Evolutionary conservation across 2,888 invertebrate genomes (phyloP), one percentile per base, ranked within the genome.

Genomic region (Tenthredo notha): DNA sequence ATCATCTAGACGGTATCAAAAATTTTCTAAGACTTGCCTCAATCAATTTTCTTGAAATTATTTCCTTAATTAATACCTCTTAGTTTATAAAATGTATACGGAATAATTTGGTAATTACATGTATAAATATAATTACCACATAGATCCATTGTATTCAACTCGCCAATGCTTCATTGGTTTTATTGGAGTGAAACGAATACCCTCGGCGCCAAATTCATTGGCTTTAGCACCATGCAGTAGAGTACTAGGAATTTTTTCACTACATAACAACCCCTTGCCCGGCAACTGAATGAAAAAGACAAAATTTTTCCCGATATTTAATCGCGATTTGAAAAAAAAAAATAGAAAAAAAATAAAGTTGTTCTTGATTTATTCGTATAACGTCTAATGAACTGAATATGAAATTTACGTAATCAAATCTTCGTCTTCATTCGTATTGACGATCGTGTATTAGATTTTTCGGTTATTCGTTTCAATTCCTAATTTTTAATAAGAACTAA

Each of bases 91-190:
- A n/a, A n/a, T n/a, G 37, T 37, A 18, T 72, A 40, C 15, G 33
- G 7, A 37, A 72, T n/a, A 37, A 37, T 18, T 37, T 40, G 40
- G 37, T 43, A 74, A 74, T 40, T 74, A 43, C 1, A 74, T 29
- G 7, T 37, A 37, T 7, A 77, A 54, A 54, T 54, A 21, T 18
- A 80, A 91, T 91, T 88, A 95, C 95, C 95, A 95, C 95, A 97
- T 95, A 88, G 95, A 94, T 10, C 97, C 98, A 70, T 95, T 94
- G 91, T 96, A 98, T 3, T 94, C 92, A 0, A 98, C 90, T 21
- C 94, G 94, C 98, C 98, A 98, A 67, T 94, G 94, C 88, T 95
- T 95, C 97, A 98, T 97, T 0, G 97, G 95, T 85, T 95, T 95
- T 0, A 96, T 93, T 0, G 96, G 96, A 25, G 94, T 94, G 61